phyloP scores from a whole-genome alignment of 2,113 vertebrate species.

The Cephalophus harveyi region DNA sequence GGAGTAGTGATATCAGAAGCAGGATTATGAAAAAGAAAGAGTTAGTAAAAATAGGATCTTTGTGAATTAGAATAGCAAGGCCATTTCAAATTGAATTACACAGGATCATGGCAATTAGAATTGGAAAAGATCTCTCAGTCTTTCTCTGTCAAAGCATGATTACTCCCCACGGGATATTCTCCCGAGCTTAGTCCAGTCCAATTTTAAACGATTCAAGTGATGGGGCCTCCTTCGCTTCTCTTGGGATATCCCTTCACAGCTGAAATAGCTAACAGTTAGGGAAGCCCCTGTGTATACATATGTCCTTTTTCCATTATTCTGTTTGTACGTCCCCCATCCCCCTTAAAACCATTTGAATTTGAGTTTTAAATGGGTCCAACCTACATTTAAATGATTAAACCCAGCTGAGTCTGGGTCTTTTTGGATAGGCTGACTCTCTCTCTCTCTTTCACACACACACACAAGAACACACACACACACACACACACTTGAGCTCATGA shows the following conservation, averaged over 20 bases:
- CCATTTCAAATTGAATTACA: slow-evolving; percentile 72
- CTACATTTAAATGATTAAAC: slow-evolving; percentile 56
- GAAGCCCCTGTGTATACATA: not conserved
- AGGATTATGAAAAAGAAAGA: slow-evolving; percentile 70
- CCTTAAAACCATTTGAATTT: slow-evolving; percentile 67
- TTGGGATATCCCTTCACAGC: slow-evolving; percentile 48
- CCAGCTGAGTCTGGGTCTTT: slow-evolving; percentile 33
- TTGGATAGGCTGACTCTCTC: not conserved
- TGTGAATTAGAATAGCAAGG: slow-evolving; percentile 68
- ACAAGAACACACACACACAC: not conserved
- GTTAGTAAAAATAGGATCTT: slow-evolving; percentile 53
- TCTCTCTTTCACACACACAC: not conserved
- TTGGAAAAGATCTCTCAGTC: slow-evolving; percentile 67
- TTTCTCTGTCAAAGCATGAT: slow-evolving; percentile 71
- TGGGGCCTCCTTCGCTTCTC: slow-evolving; percentile 33
- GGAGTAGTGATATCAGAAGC: slow-evolving; percentile 38
- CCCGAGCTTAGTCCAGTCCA: slow-evolving; percentile 44
- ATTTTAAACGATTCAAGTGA: slow-evolving; percentile 58
- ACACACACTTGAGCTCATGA: not conserved
- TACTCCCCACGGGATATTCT: slow-evolving; percentile 51
- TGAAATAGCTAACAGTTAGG: slow-evolving; percentile 39
- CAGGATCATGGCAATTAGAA: slow-evolving; percentile 64
- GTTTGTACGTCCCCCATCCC: slow-evolving; percentile 16
- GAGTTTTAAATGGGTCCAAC: slow-evolving; percentile 46
- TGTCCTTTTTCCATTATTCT: slow-evolving; percentile 45